Base-by-base conservation (phyloP, 2,797 vertebrate genomes). In the Sebastes minor region DNA sequence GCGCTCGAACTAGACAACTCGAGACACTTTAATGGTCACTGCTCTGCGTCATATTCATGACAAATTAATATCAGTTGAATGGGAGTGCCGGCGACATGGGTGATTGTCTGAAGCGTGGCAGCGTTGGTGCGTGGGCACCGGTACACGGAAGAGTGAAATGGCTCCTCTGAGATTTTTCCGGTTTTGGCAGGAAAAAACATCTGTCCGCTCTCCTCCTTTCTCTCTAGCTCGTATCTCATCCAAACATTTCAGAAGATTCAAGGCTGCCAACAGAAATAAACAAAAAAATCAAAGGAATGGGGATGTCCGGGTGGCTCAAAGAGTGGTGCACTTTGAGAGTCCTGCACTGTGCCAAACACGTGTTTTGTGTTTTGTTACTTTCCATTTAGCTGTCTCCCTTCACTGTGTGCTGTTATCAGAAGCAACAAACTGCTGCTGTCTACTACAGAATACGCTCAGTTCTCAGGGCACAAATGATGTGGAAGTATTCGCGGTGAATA, bases 1-100 rank as follows among this genome's bases (percentile, higher is more conserved):
- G 71, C 78, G 74, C 72, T 81, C 84, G 77, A 88, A 92, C 85
- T 82, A 89, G 78, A 90, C 83, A 85, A 84, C 80, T 71, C 53
- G 64, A 89, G 80, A 85, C 55, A 32, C 81, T 91, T 89, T 80
- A 90, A 81, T 74, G 82, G 85, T 80, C 85, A 83, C 81, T 49
- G 61, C 38, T 82, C 75, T 69, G 85, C 80, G 76, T 87, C 80
- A 76, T 71, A 86, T 84, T 84, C 78, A 84, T 76, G 72, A 85
- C 12, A 75, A 85, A 88, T 81, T 71, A 87, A 75, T 71, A 85
- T 53, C 80, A 23, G 64, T 59, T 70, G 55, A 86, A 78, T 46
- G 42, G 35, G 56, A 80, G 76, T 27, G 59, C 67, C 70, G 60
- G 64, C 83, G 75, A 86, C 86, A 90, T 32, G 66, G 69, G 69